Evolutionary conservation across 2,113 vertebrate genomes (phyloP).

Genomic region (Myotis brandtii): DNA sequence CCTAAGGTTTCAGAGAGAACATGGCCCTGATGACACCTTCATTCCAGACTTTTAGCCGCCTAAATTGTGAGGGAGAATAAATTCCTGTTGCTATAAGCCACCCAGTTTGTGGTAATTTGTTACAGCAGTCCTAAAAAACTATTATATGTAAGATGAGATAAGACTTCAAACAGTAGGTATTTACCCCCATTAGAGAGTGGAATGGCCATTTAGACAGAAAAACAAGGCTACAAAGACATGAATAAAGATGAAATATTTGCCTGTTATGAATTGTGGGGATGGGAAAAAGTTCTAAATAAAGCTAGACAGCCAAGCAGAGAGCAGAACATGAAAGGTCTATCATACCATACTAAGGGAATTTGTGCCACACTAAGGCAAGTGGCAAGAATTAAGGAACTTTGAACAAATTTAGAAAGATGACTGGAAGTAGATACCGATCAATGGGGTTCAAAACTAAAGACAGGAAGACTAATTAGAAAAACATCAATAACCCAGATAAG

Average conservation of each 20-base stretch:
- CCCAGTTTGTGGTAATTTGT: background rate
- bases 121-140: background rate
- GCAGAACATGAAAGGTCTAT: background rate
- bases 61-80: background rate
- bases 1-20: background rate
- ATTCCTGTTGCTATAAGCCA: background rate
- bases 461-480: constrained; percentile 32
- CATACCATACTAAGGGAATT: background rate
- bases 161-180: background rate
- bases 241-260: constrained; percentile 23
- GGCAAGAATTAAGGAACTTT: background rate
- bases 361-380: background rate
- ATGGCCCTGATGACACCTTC: background rate
- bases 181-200: background rate
- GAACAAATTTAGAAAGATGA: constrained; percentile 22
- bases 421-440: background rate
- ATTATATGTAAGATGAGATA: background rate
- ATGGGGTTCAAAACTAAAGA: background rate
- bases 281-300: background rate
- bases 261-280: background rate
- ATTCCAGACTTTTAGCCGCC: background rate
- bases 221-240: background rate
- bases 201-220: background rate
- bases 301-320: background rate
- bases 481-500: constrained; percentile 36